Conservation (phyloP, 2,113 vertebrate genomes). For the Vidua chalybeata region DNA sequence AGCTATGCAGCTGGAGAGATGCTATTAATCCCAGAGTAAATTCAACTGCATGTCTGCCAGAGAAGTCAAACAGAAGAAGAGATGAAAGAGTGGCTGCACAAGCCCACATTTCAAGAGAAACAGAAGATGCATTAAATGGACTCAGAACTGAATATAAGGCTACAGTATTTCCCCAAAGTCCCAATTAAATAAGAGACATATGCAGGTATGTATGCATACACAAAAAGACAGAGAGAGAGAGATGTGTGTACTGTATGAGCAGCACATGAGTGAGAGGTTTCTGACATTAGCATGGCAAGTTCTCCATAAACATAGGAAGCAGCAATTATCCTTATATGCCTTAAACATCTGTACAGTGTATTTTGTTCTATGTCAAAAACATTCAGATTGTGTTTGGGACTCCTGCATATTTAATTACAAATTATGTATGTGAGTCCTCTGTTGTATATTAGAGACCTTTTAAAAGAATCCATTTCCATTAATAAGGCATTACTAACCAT, state of each 20-base stretch:
- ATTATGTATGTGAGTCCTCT: background rate
- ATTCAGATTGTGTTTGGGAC: background rate
- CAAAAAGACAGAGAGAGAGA: background rate
- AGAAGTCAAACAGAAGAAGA: slow-evolving; percentile 10
- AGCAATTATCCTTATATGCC: background rate
- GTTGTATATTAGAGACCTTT: background rate
- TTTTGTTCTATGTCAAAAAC: background rate
- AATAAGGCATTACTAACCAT: background rate
- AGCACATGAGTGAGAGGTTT: background rate
- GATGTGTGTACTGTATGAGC: background rate
- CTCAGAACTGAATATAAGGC: background rate
- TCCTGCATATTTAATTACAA: background rate
- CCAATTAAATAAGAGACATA: background rate
- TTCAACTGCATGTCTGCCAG: background rate
- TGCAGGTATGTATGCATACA: background rate
- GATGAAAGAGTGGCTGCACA: background rate
- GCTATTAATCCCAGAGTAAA: background rate
- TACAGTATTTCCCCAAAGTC: background rate
- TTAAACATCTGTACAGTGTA: background rate
- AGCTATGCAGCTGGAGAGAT: background rate
- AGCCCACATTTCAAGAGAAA: slow-evolving; percentile 2
- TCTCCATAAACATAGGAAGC: background rate
- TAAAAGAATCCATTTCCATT: background rate
- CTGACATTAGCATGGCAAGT: background rate
- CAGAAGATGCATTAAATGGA: background rate